These are phyloP conservation scores for Alfaro cultratus DNA, from an alignment of 2,797 vertebrate genomes.

Conservation along the genomic window DNA sequence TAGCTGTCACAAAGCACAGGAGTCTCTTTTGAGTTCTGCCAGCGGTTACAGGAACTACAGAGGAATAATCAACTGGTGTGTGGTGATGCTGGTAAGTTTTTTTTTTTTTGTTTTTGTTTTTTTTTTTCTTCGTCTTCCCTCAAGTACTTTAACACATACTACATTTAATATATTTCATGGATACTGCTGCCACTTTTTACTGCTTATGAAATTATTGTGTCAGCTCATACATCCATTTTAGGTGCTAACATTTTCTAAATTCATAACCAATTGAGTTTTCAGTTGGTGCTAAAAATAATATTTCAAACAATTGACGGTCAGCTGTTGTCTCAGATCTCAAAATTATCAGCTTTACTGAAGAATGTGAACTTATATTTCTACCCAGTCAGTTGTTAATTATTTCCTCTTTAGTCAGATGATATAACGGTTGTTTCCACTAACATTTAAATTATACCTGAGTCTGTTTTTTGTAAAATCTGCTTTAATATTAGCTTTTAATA, in stretches of 20 bases:
- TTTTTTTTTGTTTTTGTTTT: not conserved
- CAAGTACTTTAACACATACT: not conserved
- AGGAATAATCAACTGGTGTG: conserved; percentile 93
- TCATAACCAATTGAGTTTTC: not conserved
- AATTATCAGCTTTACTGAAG: not conserved
- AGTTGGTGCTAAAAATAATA: not conserved
- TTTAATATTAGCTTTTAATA: not conserved
- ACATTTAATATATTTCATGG: not conserved
- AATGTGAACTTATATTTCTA: not conserved
- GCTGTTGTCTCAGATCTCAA: not conserved
- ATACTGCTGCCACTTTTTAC: not conserved
- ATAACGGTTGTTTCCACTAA: not conserved
- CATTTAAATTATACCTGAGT: not conserved
- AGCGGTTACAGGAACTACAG: conserved; percentile 92
- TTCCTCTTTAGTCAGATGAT: not conserved
- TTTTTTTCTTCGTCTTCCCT: too few species aligned
- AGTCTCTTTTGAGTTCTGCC: conserved; percentile 88
- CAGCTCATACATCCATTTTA: not conserved
- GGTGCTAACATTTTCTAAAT: not conserved
- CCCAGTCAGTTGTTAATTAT: not conserved
- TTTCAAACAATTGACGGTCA: not conserved
- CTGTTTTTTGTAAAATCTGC: not conserved
- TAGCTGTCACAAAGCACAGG: conserved; percentile 87
- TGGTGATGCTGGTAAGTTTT: conserved; percentile 91
- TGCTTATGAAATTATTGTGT: not conserved